Conservation (phyloP, 2,888 invertebrate genomes). For the Chrysolina haemoptera region DNA sequence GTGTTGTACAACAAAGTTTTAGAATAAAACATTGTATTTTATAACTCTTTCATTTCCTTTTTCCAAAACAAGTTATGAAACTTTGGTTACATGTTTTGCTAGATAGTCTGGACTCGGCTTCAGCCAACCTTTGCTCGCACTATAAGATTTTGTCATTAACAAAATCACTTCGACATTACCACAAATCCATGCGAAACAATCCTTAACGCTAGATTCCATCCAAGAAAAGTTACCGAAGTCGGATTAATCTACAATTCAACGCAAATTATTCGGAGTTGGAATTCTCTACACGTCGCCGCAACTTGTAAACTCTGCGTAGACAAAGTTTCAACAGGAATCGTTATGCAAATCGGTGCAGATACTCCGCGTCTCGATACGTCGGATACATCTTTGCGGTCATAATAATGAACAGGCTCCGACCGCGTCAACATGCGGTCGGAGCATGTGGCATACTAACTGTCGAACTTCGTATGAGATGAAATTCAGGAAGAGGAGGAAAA, state of each 20-base stretch:
- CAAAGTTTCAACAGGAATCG: constrained; percentile 29
- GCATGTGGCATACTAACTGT: background rate
- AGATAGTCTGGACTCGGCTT: too few species aligned
- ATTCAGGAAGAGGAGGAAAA: too few species aligned
- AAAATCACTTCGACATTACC: too few species aligned
- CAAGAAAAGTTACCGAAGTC: background rate
- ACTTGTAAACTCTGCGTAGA: constrained; percentile 35
- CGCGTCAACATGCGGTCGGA: background rate
- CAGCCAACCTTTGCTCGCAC: too few species aligned
- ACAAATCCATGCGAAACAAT: background rate
- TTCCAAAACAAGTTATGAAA: too few species aligned
- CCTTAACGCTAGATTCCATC: background rate
- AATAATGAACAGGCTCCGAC: background rate
- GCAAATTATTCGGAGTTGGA: background rate
- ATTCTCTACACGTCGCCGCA: constrained; percentile 24
- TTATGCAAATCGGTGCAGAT: constrained; percentile 31
- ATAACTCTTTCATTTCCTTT: too few species aligned
- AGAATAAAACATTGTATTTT: too few species aligned
- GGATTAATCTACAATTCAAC: background rate
- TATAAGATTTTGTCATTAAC: too few species aligned
- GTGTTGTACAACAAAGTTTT: too few species aligned
- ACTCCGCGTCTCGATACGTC: background rate
- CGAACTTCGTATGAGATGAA: too few species aligned
- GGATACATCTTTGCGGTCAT: background rate
- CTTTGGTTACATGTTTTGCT: too few species aligned